These are phyloP conservation scores for Eciton burchellii DNA, from an alignment of 1,140 invertebrate genomes.

Conservation along the genomic window DNA sequence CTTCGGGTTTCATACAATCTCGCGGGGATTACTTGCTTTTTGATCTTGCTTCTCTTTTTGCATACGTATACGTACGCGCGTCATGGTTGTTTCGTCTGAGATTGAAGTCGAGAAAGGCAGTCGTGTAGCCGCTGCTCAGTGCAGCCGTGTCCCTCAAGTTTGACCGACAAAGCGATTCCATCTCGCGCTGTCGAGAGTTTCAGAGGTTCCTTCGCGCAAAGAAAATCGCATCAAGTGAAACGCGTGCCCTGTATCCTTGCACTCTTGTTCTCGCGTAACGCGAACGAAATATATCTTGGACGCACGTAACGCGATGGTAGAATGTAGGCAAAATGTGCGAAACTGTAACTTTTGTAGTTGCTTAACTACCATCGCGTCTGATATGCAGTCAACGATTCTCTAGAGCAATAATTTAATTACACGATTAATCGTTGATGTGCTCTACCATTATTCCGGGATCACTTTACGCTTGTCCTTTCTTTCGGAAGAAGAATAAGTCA, in stretches of 20 bases:
- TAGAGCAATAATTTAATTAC: too few relatives aligned
- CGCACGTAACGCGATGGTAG: constrained; percentile 7
- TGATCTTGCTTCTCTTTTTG: too few relatives aligned
- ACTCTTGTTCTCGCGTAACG: neutral
- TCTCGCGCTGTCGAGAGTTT: constrained; percentile 14
- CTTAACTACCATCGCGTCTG: too few relatives aligned
- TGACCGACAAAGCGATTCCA: constrained; percentile 33
- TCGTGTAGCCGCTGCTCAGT: neutral
- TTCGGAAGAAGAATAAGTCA: neutral
- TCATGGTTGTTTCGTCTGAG: constrained; percentile 20
- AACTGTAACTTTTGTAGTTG: too few relatives aligned
- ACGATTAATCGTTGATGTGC: too few relatives aligned
- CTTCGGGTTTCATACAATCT: too few relatives aligned
- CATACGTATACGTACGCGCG: too few relatives aligned
- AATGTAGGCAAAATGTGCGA: too few relatives aligned
- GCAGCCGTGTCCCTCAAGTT: constrained; percentile 9
- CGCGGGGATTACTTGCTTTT: too few relatives aligned
- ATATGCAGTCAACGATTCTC: too few relatives aligned
- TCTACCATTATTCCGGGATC: too few relatives aligned
- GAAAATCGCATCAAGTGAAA: neutral
- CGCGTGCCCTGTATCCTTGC: neutral
- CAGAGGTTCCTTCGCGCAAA: neutral
- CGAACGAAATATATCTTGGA: neutral
- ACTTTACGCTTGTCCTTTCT: too few relatives aligned
- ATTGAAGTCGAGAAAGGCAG: constrained; percentile 16